phyloP scores from a whole-genome alignment of 2,888 invertebrate genomes.

The Tillus elongatus region DNA sequence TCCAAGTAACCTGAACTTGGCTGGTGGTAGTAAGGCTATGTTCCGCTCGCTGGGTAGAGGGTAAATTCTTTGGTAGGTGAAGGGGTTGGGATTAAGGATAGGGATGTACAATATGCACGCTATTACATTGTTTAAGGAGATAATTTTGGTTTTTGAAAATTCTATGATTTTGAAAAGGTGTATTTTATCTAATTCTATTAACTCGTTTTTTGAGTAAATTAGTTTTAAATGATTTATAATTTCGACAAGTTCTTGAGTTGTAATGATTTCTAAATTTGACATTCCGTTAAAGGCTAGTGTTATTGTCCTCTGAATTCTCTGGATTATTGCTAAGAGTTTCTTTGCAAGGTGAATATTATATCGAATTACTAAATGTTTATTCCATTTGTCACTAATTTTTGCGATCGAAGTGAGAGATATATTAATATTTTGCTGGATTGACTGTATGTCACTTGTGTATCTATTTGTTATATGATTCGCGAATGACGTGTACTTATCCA shows the following conservation, averaged over 20 bases:
- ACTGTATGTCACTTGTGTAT: too few species aligned
- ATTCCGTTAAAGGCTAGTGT: slow-evolving; percentile 6
- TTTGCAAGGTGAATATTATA: too few species aligned
- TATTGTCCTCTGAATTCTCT: slow-evolving; percentile 3
- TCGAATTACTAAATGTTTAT: neutral
- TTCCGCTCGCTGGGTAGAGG: too few species aligned
- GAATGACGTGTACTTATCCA: slow-evolving; percentile 4
- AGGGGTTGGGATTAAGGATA: too few species aligned
- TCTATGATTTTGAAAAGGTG: slow-evolving; percentile 6
- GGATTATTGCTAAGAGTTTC: neutral
- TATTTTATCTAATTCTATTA: slow-evolving; percentile 3
- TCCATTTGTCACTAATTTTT: neutral
- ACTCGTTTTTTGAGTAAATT: neutral
- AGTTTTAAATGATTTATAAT: slow-evolving; percentile 2
- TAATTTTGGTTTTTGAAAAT: slow-evolving; percentile 1
- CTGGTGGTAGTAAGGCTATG: too few species aligned
- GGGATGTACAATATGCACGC: too few species aligned
- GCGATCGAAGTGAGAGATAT: neutral
- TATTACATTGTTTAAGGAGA: neutral
- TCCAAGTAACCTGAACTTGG: too few species aligned
- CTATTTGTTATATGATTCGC: slow-evolving; percentile 4
- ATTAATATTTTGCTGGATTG: neutral
- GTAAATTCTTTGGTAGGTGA: slow-evolving; percentile 4
- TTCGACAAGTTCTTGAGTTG: neutral
- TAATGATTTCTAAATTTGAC: slow-evolving; percentile 4